Conservation (phyloP, 1,140 invertebrate genomes). For the Colletes latitarsis region DNA sequence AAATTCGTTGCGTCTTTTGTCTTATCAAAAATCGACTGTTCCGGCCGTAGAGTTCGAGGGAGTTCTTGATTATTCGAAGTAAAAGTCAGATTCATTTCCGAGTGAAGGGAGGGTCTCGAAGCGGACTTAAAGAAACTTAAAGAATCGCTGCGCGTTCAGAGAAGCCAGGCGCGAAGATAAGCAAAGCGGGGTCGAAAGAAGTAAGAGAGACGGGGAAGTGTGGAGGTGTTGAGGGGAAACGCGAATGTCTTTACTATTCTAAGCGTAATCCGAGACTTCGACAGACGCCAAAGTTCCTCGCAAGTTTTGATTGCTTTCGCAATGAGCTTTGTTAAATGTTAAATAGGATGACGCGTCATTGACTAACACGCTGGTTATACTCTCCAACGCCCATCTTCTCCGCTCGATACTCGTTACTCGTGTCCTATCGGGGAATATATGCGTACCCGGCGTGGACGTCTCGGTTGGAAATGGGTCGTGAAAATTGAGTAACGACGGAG, state of each 20-base stretch:
- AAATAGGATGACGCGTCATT: conserved; percentile 74
- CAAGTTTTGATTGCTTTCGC: conserved; percentile 80
- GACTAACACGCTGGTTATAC: conserved; percentile 5
- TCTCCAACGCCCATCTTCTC: neutral
- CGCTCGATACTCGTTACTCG: neutral
- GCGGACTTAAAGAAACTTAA: neutral
- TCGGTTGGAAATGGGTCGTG: neutral
- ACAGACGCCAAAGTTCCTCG: conserved; percentile 56
- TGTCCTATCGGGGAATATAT: neutral
- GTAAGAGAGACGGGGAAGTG: no score
- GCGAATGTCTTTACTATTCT: conserved; percentile 69
- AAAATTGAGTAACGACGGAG: neutral
- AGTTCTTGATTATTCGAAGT: conserved; percentile 1
- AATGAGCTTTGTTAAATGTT: conserved; percentile 80
- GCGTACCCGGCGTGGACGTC: neutral
- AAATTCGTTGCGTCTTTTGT: neutral
- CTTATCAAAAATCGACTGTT: neutral
- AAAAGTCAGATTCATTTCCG: neutral
- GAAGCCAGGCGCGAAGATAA: neutral
- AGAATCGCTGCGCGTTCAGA: conserved; percentile 1
- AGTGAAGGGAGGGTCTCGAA: neutral
- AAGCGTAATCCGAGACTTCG: conserved; percentile 66
- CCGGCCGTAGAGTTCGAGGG: neutral
- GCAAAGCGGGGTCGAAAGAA: neutral
- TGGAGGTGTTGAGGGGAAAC: neutral